Base-by-base conservation (phyloP, 1,140 invertebrate species). In the Drepana arcuata region DNA sequence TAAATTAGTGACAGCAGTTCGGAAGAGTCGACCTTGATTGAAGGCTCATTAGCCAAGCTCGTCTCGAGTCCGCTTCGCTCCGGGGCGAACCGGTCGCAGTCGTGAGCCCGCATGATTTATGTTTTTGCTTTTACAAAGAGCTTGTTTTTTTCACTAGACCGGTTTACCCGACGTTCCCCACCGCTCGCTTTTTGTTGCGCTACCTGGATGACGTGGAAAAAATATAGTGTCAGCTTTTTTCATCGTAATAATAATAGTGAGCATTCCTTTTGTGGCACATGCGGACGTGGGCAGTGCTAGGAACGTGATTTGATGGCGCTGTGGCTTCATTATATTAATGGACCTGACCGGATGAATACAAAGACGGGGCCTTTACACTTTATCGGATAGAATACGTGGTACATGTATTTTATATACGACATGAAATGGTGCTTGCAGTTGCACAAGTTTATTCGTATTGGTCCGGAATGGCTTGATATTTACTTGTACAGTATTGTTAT, bases 241-340 rank as follows among this genome's bases (percentile, higher is more conserved):
- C 51, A 47, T 59, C 34, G 67, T 73, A 71, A 68, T 77, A 81
- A 79, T 81, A 81, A 81, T 79, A 77, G 44, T 66, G 64, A 71
- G 58, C 72, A 81, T 81, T 79, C 70, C 70, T 77, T 77, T 77
- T 77, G 66, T 74, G 62, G 68, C 59, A 57, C 65, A 75, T 58
- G 70, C 70, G 72, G 70, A 77, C 70, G 64, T 72, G 63, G 64
- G 38, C 54, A 56, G 49, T 53, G 47, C 56, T 60, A 60, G 51
- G 52, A 60, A 77, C 72, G 72, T 80, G 75, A 78, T 54, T 62
- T 51, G 71, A 52, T 55, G 57, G 59, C 53, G 54, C 55, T 66
- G 74, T 70, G 53, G 72, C 71, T 70, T 78, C 69, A 74, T 78
- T 75, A 74, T 75, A 74, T 78, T 80, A 80, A 78, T 78, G 75